phyloP scores from a whole-genome alignment of 2,888 invertebrate species.

The Drosophila quasianomalipes region DNA sequence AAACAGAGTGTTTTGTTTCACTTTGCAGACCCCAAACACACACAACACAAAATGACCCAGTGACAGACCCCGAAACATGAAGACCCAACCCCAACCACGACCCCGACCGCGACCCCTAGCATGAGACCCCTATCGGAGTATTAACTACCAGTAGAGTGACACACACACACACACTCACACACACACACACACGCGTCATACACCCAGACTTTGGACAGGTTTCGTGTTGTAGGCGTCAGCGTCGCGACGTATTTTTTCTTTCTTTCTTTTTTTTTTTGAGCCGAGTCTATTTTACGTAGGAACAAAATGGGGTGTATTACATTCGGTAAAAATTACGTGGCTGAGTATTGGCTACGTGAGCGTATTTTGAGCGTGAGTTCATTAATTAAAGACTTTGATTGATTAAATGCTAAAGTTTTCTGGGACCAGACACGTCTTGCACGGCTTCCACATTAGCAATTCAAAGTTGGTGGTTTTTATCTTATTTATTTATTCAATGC shows the following conservation, averaged over 20 bases:
- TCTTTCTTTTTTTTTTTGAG: no score
- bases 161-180: slow-evolving; percentile 2
- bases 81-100: neutral
- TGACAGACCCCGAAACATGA: slow-evolving; percentile 35
- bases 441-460: neutral
- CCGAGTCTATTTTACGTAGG: slow-evolving; percentile 9
- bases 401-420: slow-evolving; percentile 7
- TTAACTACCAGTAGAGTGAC: neutral
- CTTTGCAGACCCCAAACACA: slow-evolving; percentile 27
- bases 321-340: slow-evolving; percentile 25
- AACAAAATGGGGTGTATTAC: slow-evolving; percentile 26
- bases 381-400: slow-evolving; percentile 27
- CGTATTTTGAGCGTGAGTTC: slow-evolving; percentile 10
- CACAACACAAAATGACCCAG: slow-evolving; percentile 54
- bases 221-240: slow-evolving; percentile 48
- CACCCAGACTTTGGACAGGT: slow-evolving; percentile 37
- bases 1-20: slow-evolving; percentile 34
- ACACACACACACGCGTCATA: neutral
- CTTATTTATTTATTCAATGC: neutral
- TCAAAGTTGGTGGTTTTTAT: neutral
- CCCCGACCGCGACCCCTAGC: slow-evolving; percentile 15
- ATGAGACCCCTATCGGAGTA: slow-evolving; percentile 5
- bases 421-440: slow-evolving; percentile 14
- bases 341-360: slow-evolving; percentile 23
- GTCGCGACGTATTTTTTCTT: slow-evolving; percentile 13